phyloP scores from a whole-genome alignment of 2,888 invertebrate species.

The Marronus borbonicus region DNA sequence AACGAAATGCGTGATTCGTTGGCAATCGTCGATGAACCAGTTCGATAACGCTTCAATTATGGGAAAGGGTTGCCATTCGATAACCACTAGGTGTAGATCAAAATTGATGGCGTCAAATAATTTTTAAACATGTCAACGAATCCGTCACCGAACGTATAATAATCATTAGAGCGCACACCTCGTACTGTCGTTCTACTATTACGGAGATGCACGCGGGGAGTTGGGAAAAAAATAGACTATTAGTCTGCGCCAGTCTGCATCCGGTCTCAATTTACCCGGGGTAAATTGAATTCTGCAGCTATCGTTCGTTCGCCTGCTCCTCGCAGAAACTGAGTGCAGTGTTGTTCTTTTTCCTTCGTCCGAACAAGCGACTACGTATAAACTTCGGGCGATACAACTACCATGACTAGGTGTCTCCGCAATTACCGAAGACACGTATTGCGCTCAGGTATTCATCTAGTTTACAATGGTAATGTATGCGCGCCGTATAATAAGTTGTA shows the following conservation, averaged over 20 bases:
- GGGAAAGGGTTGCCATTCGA: too few relatives aligned
- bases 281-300: conserved; percentile 35
- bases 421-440: conserved; percentile 44
- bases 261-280: conserved; percentile 37
- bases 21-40: too few relatives aligned
- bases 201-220: background rate
- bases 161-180: too few relatives aligned
- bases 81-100: too few relatives aligned
- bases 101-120: too few relatives aligned
- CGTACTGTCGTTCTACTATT: background rate
- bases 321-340: background rate
- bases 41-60: too few relatives aligned
- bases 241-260: conserved; percentile 35
- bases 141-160: too few relatives aligned
- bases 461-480: conserved; percentile 58
- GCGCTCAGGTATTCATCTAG: conserved; percentile 42
- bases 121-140: too few relatives aligned
- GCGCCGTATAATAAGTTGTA: conserved; percentile 58
- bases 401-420: conserved; percentile 42
- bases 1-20: too few relatives aligned
- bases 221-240: conserved; percentile 17
- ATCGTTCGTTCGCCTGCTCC: conserved; percentile 3
- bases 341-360: conserved; percentile 8
- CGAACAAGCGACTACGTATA: conserved; percentile 9
- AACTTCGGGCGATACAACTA: conserved; percentile 36